These are phyloP conservation scores for Nymphalis c-album DNA, from an alignment of 2,888 invertebrate genomes.

Conservation along the genomic window DNA sequence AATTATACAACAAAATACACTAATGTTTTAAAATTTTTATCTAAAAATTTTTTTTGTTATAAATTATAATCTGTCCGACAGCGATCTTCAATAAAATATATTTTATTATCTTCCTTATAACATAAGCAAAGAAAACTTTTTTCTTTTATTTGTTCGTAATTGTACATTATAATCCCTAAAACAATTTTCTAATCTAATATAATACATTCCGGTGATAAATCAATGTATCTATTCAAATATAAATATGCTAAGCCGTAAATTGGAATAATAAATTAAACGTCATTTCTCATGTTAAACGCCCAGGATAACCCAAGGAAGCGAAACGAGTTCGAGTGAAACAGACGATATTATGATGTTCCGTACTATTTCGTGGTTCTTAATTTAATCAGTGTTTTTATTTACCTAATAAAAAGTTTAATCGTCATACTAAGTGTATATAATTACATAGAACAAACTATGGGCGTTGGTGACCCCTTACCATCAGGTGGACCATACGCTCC, in stretches of 20 bases:
- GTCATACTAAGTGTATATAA: too few relatives aligned
- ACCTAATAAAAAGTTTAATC: too few relatives aligned
- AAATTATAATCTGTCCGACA: too few relatives aligned
- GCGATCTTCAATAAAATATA: too few relatives aligned
- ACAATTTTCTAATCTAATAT: constrained; percentile 39
- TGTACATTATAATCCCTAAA: constrained; percentile 8
- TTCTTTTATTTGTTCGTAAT: background rate
- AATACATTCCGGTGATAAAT: constrained; percentile 45
- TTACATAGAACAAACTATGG: too few relatives aligned
- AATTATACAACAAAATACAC: too few relatives aligned
- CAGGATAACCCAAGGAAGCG: constrained; percentile 29
- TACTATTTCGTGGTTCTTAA: background rate
- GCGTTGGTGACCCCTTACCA: too few relatives aligned
- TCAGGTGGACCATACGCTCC: too few relatives aligned
- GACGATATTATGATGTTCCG: constrained; percentile 5
- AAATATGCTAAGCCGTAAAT: constrained; percentile 62
- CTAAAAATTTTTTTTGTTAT: too few relatives aligned
- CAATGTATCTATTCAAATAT: constrained; percentile 57
- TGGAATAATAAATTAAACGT: constrained; percentile 68
- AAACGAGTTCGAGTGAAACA: constrained; percentile 28
- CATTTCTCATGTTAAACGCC: constrained; percentile 53
- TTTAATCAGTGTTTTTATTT: too few relatives aligned
- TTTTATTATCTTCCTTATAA: constrained; percentile 1
- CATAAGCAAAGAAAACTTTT: background rate
- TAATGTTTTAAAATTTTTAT: too few relatives aligned